Evolutionary conservation across 1,140 invertebrate genomes (phyloP), one percentile per base, ranked within the genome.

Genomic region (Hypsibius dujardini): DNA sequence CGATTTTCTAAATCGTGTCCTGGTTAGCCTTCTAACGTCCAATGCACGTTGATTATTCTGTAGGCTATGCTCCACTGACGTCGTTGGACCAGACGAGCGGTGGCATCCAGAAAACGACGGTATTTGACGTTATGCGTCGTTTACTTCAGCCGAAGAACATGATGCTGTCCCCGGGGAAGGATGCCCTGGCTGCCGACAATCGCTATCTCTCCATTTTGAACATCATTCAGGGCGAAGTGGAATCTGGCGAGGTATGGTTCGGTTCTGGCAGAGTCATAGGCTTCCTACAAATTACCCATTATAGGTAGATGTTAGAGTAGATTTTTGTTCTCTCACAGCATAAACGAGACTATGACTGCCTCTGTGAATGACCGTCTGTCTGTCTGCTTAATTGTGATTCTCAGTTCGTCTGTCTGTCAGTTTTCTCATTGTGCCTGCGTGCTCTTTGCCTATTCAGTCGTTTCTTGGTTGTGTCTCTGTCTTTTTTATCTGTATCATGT

Each of bases 131-230:
- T 2, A 95, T 96, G 92, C 83, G 90, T 76, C 83, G 94, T 72
- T 81, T 99, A 46, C 80, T 98, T 15, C 93, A 98, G 79, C 93
- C 94, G 0, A 97, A 97, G 82, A 98, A 98, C 78, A 98, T 99
- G 94, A 98, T 98, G 95, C 95, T 98, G 1, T 97, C 94, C 0
- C 87, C 88, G 59, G 84, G 88, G 0, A 90, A 95, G 79, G 28
- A 28, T 28, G 76, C 82, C 70, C 84, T 89, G 76, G 88, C 87
- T 75, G 87, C 88, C 72, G 86, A 88, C 71, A 94, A 98, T 79
- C 95, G 92, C 78, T 98, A 95, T 76, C 93, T 98, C 76, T 95
- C 92, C 15, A 96, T 98, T 75, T 82, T 98, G 1, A 98, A 98
- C 78, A 98, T 98, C 75, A 97, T 98, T 80, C 95, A 97, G 84